These are phyloP conservation scores for Rhabdophis nuchalis DNA, from an alignment of 2,797 vertebrate species.

Conservation along the genomic window DNA sequence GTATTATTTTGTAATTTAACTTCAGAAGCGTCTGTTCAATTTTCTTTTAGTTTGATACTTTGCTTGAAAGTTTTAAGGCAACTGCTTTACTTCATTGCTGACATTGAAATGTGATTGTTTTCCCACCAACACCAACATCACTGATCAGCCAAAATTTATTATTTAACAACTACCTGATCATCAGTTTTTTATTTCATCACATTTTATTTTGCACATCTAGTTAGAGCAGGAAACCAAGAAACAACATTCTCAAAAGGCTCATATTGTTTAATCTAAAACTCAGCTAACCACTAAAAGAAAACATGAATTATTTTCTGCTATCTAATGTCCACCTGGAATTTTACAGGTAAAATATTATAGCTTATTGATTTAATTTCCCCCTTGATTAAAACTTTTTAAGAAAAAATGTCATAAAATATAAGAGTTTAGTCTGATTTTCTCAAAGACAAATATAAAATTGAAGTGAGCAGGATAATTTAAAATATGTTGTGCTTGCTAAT, in stretches of 20 bases:
- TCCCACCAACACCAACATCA: background rate
- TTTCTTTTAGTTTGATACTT: background rate
- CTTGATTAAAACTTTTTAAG: background rate
- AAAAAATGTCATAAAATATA: background rate
- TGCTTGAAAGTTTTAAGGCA: background rate
- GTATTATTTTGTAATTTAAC: background rate
- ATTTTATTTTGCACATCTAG: background rate
- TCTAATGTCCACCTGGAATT: background rate
- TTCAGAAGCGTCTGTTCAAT: background rate
- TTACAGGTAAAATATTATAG: background rate
- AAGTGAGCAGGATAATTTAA: background rate
- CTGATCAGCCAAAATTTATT: background rate
- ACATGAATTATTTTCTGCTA: background rate
- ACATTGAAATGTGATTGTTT: accelerated
- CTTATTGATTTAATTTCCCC: background rate
- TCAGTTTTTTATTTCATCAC: accelerated
- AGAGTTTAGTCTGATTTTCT: background rate
- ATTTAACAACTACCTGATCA: background rate
- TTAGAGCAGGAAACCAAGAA: conserved; percentile 5
- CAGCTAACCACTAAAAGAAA: background rate
- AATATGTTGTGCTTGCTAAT: background rate
- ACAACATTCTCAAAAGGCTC: background rate
- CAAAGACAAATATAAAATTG: background rate
- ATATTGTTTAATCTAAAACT: background rate
- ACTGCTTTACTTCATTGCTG: background rate